Percentiles rank a stretch among this genome's conserved stretches.
phyloP scores from a whole-genome alignment of 92 coral and sea anemone genomes.

The Porites evermanni region DNA sequence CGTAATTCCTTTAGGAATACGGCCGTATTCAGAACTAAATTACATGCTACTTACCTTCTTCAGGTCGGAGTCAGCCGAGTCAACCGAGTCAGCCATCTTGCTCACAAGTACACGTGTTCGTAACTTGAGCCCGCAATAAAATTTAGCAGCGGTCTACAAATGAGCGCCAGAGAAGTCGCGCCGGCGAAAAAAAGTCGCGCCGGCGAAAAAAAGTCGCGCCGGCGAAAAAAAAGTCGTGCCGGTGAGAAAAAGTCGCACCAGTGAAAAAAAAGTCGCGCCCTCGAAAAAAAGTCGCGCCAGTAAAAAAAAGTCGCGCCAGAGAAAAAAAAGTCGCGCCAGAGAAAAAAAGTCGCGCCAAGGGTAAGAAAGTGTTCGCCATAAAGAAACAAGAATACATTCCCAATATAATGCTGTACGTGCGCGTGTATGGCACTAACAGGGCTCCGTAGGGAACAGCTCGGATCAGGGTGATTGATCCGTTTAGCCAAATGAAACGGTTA shows the following conservation, averaged over 20 bases:
- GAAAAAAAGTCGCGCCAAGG: not conserved
- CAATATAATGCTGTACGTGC: too few relatives aligned
- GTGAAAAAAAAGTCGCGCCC: too few relatives aligned
- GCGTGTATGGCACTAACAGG: too few relatives aligned
- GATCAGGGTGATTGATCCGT: too few relatives aligned
- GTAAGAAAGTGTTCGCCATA: not conserved
- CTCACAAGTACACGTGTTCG: slow-evolving; percentile 27
- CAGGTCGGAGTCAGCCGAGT: slow-evolving; percentile 29
- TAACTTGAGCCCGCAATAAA: not conserved
- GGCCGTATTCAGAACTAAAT: not conserved
- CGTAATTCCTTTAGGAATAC: slow-evolving; percentile 19
- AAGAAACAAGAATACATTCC: too few relatives aligned
- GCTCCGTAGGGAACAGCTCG: too few relatives aligned
- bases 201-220: slow-evolving; percentile 6
- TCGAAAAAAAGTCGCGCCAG: too few relatives aligned
- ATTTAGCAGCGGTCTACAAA: slow-evolving; percentile 12
- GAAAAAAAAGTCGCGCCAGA: too few relatives aligned
- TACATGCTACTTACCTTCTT: slow-evolving; percentile 11
- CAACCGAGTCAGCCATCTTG: slow-evolving; percentile 10
- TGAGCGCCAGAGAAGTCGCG: slow-evolving; percentile 25
- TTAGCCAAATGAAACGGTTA: too few relatives aligned
- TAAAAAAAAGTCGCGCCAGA: too few relatives aligned
- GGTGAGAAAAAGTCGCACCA: not conserved
- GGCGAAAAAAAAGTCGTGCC: not conserved
- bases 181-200: slow-evolving; percentile 16